Percentiles rank a stretch among this genome's conserved stretches.
These are phyloP conservation scores for Loripinus fragilis DNA, from an alignment of 2,888 invertebrate species.

Conservation along the genomic window DNA sequence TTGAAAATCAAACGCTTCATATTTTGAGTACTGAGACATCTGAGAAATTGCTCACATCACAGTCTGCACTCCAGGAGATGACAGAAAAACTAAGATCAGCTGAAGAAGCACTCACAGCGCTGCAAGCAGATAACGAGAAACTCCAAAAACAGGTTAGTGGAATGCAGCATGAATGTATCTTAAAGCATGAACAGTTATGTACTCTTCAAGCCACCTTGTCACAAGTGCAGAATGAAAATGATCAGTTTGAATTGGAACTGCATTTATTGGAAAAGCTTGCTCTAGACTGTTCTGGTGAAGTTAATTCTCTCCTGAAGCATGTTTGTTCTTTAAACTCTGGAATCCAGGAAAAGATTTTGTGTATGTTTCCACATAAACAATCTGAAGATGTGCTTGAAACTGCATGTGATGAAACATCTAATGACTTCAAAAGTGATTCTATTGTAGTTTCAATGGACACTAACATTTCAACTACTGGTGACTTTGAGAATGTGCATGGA, in stretches of 20 bases:
- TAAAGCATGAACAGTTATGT: slow-evolving; percentile 49
- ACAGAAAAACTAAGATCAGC: slow-evolving; percentile 22
- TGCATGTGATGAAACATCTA: background rate
- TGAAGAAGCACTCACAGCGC: slow-evolving; percentile 28
- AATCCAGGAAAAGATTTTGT: background rate
- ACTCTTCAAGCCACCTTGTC: slow-evolving; percentile 41
- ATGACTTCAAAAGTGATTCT: background rate
- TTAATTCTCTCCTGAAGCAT: slow-evolving; percentile 35
- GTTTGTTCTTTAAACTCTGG: slow-evolving; percentile 23
- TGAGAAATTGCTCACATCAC: background rate
- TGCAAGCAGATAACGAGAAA: slow-evolving; percentile 16
- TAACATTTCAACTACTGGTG: background rate
- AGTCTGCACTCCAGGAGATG: slow-evolving; percentile 12
- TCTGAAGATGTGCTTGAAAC: background rate
- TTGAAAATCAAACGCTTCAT: slow-evolving; percentile 28
- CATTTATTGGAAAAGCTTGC: slow-evolving; percentile 28
- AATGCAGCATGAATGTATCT: slow-evolving; percentile 60
- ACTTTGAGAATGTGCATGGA: background rate
- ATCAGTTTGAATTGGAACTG: slow-evolving; percentile 30
- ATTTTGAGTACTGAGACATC: slow-evolving; percentile 2
- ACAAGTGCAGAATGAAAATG: slow-evolving; percentile 26
- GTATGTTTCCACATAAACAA: background rate
- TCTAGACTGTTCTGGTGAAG: slow-evolving; percentile 28
- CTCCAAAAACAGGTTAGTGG: slow-evolving; percentile 63
- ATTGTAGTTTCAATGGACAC: background rate